A percentile compares a stretch with the other conserved stretches of the same genome.
Evolutionary conservation across 2,113 vertebrate species (phyloP).

Genomic region (Gambusia holbrooki): DNA sequence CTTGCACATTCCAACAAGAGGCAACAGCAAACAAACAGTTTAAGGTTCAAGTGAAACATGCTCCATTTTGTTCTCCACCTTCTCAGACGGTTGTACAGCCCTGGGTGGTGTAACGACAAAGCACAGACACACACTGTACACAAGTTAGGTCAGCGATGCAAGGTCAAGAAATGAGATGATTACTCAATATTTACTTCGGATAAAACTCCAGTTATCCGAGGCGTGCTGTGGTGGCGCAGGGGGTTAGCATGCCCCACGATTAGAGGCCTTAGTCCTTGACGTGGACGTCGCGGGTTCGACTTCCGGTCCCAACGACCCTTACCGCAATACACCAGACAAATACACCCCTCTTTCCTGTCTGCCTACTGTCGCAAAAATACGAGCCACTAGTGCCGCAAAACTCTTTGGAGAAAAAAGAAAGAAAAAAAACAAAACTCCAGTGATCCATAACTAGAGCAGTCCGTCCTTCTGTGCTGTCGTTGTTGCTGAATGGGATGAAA

Average conservation of each 20-base stretch:
- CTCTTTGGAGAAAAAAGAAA: too few relatives aligned
- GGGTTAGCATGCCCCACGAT: too few relatives aligned
- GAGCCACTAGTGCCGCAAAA: too few relatives aligned
- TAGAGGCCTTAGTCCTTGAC: too few relatives aligned
- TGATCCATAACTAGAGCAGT: conserved; percentile 37
- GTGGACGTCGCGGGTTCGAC: too few relatives aligned
- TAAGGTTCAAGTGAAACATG: conserved; percentile 70
- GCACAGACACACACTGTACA: conserved; percentile 23
- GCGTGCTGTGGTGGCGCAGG: too few relatives aligned
- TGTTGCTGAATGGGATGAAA: not conserved
- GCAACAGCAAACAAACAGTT: conserved; percentile 75
- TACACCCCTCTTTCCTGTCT: too few relatives aligned
- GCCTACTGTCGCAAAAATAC: too few relatives aligned
- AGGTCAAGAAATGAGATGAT: conserved; percentile 66
- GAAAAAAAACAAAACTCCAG: conserved; percentile 57
- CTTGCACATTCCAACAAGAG: conserved; percentile 70
- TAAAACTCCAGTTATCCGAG: conserved; percentile 58
- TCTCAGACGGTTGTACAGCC: conserved; percentile 36
- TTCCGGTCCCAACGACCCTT: too few relatives aligned
- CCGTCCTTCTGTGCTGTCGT: not conserved
- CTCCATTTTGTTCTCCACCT: conserved; percentile 56
- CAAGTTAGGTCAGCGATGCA: conserved; percentile 44
- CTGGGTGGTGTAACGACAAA: conserved; percentile 13
- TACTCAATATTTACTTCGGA: conserved; percentile 74
- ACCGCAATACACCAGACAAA: too few relatives aligned